These are phyloP conservation scores for Takifugu rubripes DNA, from an alignment of 2,797 vertebrate species.

Conservation along the genomic window DNA sequence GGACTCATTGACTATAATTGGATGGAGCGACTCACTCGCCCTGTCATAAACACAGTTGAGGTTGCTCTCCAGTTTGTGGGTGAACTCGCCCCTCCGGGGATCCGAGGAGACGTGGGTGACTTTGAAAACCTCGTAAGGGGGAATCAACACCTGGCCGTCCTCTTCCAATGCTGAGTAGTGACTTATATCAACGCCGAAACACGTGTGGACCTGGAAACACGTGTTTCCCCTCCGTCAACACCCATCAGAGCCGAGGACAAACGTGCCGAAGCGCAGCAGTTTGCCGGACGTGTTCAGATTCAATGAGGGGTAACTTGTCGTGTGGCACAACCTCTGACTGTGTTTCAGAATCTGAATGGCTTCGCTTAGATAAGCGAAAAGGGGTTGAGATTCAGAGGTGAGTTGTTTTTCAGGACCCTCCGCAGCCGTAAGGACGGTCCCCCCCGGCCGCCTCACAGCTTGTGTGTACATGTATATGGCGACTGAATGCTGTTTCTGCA, in stretches of 20 bases:
- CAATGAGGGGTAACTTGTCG: conserved; percentile 16
- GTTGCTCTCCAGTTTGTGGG: conserved; percentile 44
- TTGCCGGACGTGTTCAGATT: conserved; percentile 15
- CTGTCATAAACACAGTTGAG: conserved; percentile 44
- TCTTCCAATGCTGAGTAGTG: conserved; percentile 32
- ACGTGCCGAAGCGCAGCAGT: conserved; percentile 35
- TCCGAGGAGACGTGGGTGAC: conserved; percentile 15
- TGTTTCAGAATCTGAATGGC: conserved; percentile 47
- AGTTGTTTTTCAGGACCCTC: background rate
- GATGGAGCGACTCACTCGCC: conserved; percentile 27
- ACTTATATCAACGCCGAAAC: conserved; percentile 45
- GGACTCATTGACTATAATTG: conserved; percentile 24
- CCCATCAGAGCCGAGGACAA: conserved; percentile 21
- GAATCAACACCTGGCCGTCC: conserved; percentile 45
- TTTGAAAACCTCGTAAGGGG: conserved; percentile 48
- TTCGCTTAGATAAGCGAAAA: conserved; percentile 34
- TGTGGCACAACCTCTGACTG: conserved; percentile 31
- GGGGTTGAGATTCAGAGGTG: conserved; percentile 3
- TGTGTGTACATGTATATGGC: conserved; percentile 37
- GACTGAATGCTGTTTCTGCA: conserved; percentile 29
- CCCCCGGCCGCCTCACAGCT: background rate
- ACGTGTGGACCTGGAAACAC: conserved; percentile 40
- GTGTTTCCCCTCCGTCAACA: background rate
- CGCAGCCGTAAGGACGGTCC: background rate
- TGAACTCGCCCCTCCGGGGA: conserved; percentile 10